phyloP scores from a whole-genome alignment of 2,888 invertebrate genomes.

The Chrysopilus asiliformis region DNA sequence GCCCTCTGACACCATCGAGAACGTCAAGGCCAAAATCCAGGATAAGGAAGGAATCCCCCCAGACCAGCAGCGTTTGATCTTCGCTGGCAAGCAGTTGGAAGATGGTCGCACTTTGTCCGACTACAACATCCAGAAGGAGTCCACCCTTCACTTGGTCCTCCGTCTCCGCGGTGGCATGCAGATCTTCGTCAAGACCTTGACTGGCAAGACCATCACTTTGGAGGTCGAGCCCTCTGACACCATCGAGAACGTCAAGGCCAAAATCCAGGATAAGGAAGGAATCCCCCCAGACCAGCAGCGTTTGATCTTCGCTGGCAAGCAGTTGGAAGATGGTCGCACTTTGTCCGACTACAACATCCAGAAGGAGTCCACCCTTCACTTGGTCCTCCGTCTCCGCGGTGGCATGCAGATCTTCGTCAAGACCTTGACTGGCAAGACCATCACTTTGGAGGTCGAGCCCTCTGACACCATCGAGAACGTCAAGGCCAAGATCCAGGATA shows the following conservation, averaged over 20 bases:
- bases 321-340: conserved; percentile 10
- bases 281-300: conserved; percentile 11
- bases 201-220: conserved; percentile 11
- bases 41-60: conserved; percentile 12
- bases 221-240: conserved; percentile 10
- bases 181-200: conserved; percentile 11
- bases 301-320: conserved; percentile 9
- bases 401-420: conserved; percentile 11
- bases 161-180: conserved; percentile 10
- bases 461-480: conserved; percentile 8
- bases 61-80: conserved; percentile 12
- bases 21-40: conserved; percentile 11
- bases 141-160: conserved; percentile 9
- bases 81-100: conserved; percentile 10
- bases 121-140: conserved; percentile 11
- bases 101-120: conserved; percentile 10
- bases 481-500: background rate
- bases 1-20: conserved; percentile 10
- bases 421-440: conserved; percentile 25
- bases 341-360: conserved; percentile 10
- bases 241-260: conserved; percentile 10
- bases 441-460: conserved; percentile 25
- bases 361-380: conserved; percentile 11
- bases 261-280: conserved; percentile 10
- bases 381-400: conserved; percentile 9